These are phyloP conservation scores for Trichonephila clavata DNA, from an alignment of 1,140 invertebrate genomes.

Conservation along the genomic window DNA sequence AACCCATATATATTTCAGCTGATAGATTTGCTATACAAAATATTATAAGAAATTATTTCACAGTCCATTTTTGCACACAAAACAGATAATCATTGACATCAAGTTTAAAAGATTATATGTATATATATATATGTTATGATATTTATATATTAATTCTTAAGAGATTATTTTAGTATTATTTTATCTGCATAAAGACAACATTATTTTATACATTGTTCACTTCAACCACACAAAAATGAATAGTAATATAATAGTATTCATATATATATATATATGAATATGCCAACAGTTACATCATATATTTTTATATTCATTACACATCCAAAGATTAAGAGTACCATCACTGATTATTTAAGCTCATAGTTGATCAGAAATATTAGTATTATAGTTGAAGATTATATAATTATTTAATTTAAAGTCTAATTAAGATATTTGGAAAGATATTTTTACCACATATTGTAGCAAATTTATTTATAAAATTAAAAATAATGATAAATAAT, in stretches of 20 bases:
- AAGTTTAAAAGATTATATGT: background rate
- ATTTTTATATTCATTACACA: background rate
- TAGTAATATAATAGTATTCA: background rate
- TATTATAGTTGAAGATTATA: too few species aligned
- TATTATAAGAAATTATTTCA: background rate
- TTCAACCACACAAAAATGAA: background rate
- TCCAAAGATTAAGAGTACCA: background rate
- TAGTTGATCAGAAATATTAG: background rate
- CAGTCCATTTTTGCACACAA: background rate
- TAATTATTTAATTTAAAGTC: too few species aligned
- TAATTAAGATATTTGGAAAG: too few species aligned
- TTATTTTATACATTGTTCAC: background rate
- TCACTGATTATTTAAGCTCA: slow-evolving; percentile 19
- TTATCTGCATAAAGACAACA: background rate
- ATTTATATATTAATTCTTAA: background rate
- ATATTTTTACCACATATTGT: too few species aligned
- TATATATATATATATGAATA: background rate
- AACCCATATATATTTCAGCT: background rate
- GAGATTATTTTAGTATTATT: background rate
- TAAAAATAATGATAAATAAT: too few species aligned
- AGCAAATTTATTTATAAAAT: too few species aligned
- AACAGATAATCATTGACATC: background rate
- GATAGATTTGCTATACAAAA: background rate
- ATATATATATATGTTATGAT: too few species aligned
- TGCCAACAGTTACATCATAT: background rate